Base-by-base conservation (phyloP, 37 sponge, comb jelly and placozoan species). In the Crambe crambe region DNA sequence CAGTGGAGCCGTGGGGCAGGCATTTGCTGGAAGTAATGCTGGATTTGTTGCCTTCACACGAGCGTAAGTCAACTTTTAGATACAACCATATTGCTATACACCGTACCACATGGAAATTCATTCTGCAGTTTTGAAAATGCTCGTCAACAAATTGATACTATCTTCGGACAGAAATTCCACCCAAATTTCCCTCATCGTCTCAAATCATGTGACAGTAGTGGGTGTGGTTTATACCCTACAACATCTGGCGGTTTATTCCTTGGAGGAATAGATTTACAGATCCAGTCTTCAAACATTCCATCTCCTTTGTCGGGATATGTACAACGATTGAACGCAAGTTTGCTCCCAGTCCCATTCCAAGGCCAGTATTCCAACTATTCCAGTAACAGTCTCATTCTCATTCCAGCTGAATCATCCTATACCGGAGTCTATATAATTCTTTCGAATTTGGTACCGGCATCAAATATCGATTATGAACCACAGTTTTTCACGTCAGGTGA, bases 161-260 rank as follows among this genome's bases (percentile, higher is more conserved):
- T 90, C 27, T 89, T 94, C 75, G 94, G 94, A 18, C 82, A 77
- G 43, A 51, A 57, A 32, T 89, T 94, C 44, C 73, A 83, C 32
- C 83, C 84, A 3, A 35, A 39, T n/a, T 94, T 94, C 74, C 94
- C 94, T 21, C 40, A 63, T 22, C 42, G 26, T 23, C 63, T 89
- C 26, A 66, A 72, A 37, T 37, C 51, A 8, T 42, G 38, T 27
- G 66, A 76, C 32, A 32, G 39, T 0, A 79, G 73, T 80, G 90
- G 87, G 56, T 94, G 94, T 94, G 94, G 94, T 37, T 72, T 37
- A 20, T 94, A 83, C 58, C 94, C 94, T 22, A 47, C 87, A 15
- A 94, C 87, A 36, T 68, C 76, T 5, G 68, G 68, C 1, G 84
- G 69, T 32, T 31, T 8, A 1, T 94, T 64, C 75, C 56, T 70